These are phyloP conservation scores for Mugil cephalus DNA, from an alignment of 2,113 vertebrate species.

Conservation along the genomic window DNA sequence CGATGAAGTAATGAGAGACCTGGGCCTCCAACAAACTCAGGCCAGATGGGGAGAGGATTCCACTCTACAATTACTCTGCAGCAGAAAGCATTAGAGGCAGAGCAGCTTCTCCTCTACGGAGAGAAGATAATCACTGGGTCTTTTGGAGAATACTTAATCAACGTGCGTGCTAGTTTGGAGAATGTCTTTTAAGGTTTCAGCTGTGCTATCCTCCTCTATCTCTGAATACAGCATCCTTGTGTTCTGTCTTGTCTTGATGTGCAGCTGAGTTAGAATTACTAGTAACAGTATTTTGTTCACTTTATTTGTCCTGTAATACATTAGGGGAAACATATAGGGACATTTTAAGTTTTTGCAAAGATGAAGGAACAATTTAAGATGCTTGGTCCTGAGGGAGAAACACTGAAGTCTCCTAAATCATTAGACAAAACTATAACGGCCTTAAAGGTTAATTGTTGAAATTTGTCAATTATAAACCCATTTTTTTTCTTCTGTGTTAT, in stretches of 20 bases:
- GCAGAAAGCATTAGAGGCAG: conserved; percentile 56
- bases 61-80: conserved; percentile 70
- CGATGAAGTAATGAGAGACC: conserved; percentile 77
- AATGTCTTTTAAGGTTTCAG: conserved; percentile 15
- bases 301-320: too few relatives aligned
- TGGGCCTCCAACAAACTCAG: conserved; percentile 76
- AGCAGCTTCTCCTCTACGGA: conserved; percentile 44
- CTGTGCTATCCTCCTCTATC: conserved; percentile 9
- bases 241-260: neutral
- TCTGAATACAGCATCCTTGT: neutral
- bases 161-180: conserved; percentile 38
- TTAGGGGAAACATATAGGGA: too few relatives aligned
- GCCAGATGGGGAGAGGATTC: conserved; percentile 80
- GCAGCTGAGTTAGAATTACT: neutral
- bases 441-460: neutral
- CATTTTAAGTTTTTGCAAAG: too few relatives aligned
- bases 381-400: neutral
- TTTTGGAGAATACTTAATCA: conserved; percentile 66
- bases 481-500: too few relatives aligned
- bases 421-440: neutral
- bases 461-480: neutral
- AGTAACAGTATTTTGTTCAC: neutral
- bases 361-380: too few relatives aligned
- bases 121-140: conserved; percentile 57
- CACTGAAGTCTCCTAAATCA: neutral